A percentile compares a stretch with the other conserved stretches of the same genome.
phyloP scores from a whole-genome alignment of 2,888 invertebrate genomes.

The Eudasyphora cyanicolor region DNA sequence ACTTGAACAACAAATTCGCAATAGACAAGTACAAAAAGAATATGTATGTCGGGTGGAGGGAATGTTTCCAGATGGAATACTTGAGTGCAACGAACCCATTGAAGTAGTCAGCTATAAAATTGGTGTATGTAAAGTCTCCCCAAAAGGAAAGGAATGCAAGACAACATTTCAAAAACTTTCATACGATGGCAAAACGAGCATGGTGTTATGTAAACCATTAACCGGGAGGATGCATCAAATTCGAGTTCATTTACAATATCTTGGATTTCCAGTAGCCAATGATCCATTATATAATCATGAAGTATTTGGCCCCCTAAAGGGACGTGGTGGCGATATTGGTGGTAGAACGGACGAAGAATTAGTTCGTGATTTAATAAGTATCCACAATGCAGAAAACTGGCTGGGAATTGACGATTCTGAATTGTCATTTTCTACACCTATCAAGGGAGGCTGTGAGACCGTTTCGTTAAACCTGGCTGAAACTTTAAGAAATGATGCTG shows the following conservation, averaged over 20 bases:
- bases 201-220: constrained; percentile 95
- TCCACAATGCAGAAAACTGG: constrained; percentile 97
- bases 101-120: constrained; percentile 97
- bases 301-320: constrained; percentile 96
- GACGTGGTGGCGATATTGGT: constrained; percentile 92
- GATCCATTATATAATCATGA: constrained; percentile 98
- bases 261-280: constrained; percentile 98
- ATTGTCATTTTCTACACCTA: constrained; percentile 88
- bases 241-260: constrained; percentile 97
- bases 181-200: constrained; percentile 93
- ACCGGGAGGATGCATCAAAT: constrained; percentile 99
- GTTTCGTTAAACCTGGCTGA: constrained; percentile 80
- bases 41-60: constrained; percentile 98
- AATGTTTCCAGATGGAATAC: constrained; percentile 91
- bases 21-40: constrained; percentile 95
- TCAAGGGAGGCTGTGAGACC: constrained; percentile 84
- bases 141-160: constrained; percentile 94
- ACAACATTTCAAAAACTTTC: constrained; percentile 95
- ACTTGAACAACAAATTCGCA: constrained; percentile 97
- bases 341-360: constrained; percentile 94
- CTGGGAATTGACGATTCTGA: constrained; percentile 94
- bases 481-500: constrained; percentile 83
- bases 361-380: constrained; percentile 92
- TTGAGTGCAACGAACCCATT: constrained; percentile 94
- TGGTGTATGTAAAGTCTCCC: constrained; percentile 96